Evolutionary conservation across 2,888 invertebrate genomes (phyloP).

Genomic region (Epistrophe grossulariae): DNA sequence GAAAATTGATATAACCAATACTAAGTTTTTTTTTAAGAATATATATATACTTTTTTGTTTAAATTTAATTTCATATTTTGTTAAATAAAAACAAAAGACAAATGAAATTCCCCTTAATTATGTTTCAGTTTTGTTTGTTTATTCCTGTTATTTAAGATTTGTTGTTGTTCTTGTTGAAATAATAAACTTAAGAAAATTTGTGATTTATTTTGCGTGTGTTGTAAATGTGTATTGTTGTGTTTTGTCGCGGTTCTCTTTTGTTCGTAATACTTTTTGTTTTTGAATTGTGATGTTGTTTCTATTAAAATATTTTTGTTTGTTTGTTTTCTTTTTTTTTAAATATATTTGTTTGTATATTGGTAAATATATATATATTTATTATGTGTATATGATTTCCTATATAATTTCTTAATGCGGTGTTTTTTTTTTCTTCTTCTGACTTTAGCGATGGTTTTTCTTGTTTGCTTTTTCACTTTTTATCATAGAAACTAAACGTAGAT

Average conservation of each 20-base stretch:
- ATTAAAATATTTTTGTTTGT: slow-evolving; percentile 69
- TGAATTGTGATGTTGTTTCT: slow-evolving; percentile 71
- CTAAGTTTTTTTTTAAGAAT: slow-evolving; percentile 79
- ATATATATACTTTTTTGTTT: slow-evolving; percentile 73
- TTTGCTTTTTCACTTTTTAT: slow-evolving; percentile 24
- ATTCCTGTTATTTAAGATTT: slow-evolving; percentile 30
- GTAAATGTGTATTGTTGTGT: slow-evolving; percentile 61
- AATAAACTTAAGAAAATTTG: slow-evolving; percentile 55
- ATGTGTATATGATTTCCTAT: slow-evolving; percentile 72
- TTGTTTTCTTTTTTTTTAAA: slow-evolving; percentile 56
- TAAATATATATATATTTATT: slow-evolving; percentile 70
- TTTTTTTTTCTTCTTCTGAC: slow-evolving; percentile 41
- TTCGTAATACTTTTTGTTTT: slow-evolving; percentile 63
- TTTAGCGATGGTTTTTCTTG: slow-evolving; percentile 58
- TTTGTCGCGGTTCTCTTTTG: slow-evolving; percentile 52
- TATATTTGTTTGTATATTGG: slow-evolving; percentile 69
- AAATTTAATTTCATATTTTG: slow-evolving; percentile 40
- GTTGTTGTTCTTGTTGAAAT: slow-evolving; percentile 33
- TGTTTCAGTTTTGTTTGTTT: slow-evolving; percentile 49
- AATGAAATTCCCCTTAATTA: slow-evolving; percentile 68
- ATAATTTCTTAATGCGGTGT: slow-evolving; percentile 72
- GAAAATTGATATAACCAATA: slow-evolving; percentile 82
- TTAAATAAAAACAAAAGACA: slow-evolving; percentile 52
- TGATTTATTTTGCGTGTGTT: slow-evolving; percentile 69
- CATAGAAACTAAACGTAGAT: not conserved